Conservation (phyloP, 2,888 invertebrate genomes). For the Chesias legatella region DNA sequence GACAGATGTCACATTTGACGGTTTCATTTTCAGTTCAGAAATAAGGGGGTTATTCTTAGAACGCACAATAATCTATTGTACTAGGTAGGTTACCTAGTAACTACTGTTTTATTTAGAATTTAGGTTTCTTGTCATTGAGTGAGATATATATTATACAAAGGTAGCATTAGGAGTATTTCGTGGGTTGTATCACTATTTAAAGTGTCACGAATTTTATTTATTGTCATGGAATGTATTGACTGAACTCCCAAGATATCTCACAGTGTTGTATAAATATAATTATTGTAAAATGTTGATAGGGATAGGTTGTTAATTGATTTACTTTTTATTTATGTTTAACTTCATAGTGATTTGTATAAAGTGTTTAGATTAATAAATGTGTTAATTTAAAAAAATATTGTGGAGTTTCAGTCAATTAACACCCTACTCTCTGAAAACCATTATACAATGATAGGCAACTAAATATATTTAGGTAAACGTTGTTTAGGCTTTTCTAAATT, state of each 20-base stretch:
- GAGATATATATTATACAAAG: conserved; percentile 52
- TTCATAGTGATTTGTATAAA: conserved; percentile 68
- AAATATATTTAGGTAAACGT: conserved; percentile 6
- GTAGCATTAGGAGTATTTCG: conserved; percentile 40
- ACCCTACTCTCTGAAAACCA: conserved; percentile 71
- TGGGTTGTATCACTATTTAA: conserved; percentile 41
- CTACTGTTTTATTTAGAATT: conserved; percentile 37
- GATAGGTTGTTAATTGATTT: conserved; percentile 78
- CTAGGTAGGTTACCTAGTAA: conserved; percentile 30
- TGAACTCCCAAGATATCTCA: conserved; percentile 71
- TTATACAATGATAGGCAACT: conserved; percentile 19
- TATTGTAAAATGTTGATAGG: conserved; percentile 53
- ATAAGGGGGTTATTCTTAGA: conserved; percentile 29
- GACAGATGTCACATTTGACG: conserved; percentile 62
- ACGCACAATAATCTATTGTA: conserved; percentile 26
- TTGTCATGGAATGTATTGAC: conserved; percentile 60
- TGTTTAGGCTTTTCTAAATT: conserved; percentile 9
- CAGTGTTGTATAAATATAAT: conserved; percentile 51
- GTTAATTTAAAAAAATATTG: conserved; percentile 65
- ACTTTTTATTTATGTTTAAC: conserved; percentile 66
- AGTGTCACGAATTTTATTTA: conserved; percentile 22
- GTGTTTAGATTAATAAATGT: conserved; percentile 75
- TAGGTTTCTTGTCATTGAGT: conserved; percentile 68
- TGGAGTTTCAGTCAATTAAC: conserved; percentile 81
- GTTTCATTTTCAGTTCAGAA: conserved; percentile 48